Conservation (phyloP, 2,797 vertebrate species). For the Rhincodon typus region DNA sequence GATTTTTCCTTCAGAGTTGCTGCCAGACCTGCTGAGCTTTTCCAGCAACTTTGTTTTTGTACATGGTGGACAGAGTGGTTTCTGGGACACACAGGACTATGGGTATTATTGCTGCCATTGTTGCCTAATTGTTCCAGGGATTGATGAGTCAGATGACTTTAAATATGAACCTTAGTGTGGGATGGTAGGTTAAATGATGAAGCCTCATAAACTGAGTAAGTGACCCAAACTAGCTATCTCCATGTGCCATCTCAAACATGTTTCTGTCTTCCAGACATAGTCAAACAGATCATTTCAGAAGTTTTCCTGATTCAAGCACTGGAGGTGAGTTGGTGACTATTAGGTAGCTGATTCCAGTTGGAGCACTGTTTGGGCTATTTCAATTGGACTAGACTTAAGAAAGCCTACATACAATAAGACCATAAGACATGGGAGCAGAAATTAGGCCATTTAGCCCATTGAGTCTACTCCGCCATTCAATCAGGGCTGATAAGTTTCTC, state of each 20-base stretch:
- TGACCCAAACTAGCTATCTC: neutral
- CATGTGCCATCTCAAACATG: neutral
- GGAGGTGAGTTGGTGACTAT: conserved; percentile 22
- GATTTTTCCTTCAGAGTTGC: too few relatives aligned
- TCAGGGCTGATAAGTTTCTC: too few relatives aligned
- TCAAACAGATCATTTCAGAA: neutral
- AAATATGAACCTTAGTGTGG: neutral
- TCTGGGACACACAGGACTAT: neutral
- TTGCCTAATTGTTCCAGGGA: neutral
- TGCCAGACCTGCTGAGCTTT: too few relatives aligned
- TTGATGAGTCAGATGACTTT: neutral
- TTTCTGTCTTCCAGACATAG: neutral
- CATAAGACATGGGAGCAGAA: too few relatives aligned
- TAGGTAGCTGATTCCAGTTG: too few relatives aligned
- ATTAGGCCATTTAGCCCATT: too few relatives aligned
- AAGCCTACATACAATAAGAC: too few relatives aligned
- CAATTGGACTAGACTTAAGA: too few relatives aligned
- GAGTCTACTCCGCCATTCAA: too few relatives aligned
- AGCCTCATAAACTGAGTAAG: neutral
- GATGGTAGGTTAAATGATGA: neutral
- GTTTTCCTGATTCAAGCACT: neutral
- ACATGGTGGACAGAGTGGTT: neutral
- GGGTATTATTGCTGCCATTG: neutral
- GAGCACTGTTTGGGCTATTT: too few relatives aligned
- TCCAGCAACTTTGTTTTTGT: too few relatives aligned